Base-by-base conservation (phyloP, 2,113 vertebrate species). In the Cryptotis parvus region DNA sequence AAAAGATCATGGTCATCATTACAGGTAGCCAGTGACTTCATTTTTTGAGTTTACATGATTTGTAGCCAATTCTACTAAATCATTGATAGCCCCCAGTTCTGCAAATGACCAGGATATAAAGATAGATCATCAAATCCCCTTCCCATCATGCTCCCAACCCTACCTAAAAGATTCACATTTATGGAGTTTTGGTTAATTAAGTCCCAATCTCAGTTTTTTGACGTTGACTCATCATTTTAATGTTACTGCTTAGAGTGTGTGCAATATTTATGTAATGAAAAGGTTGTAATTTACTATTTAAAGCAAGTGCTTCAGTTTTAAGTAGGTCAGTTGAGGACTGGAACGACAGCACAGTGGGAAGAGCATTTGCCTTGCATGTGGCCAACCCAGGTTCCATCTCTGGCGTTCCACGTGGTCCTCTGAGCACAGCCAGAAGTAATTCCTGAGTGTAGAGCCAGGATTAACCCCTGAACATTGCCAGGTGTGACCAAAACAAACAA, bases 41-140 rank as follows among this genome's bases (percentile, higher is more conserved):
- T 61, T 94, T 86, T 52, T 84, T 72, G 14, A 84, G 31, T 87
- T 95, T 39, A 75, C 7, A 20, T 1, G 37, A 63, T 91, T 92
- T 84, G 8, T 72, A 52, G 68, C 76, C 81, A 84, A 55, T 31
- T 39, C 74, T 73, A 79, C n/a, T n/a, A n/a, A n/a, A n/a, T n/a
- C n/a, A n/a, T n/a, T n/a, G n/a, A n/a, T n/a, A n/a, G n/a, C 90
- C 29, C 49, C 73, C 82, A 80, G 72, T 89, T 15, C 68, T 95
- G n/a, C 35, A 12, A 6, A 12, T 35, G 43, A 33, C 52, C 33
- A 41, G 63, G 43, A 41, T 61, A 39, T 73, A 83, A 79, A 79
- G 33, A 87, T 11, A 91, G 43, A 66, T 9, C 39, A 55, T 63
- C 10, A 35, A 79, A 35, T 3, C 55, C 15, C 52, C 55, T 58